These are phyloP conservation scores for Gadus macrocephalus DNA, from an alignment of 2,113 vertebrate genomes.

Conservation along the genomic window DNA sequence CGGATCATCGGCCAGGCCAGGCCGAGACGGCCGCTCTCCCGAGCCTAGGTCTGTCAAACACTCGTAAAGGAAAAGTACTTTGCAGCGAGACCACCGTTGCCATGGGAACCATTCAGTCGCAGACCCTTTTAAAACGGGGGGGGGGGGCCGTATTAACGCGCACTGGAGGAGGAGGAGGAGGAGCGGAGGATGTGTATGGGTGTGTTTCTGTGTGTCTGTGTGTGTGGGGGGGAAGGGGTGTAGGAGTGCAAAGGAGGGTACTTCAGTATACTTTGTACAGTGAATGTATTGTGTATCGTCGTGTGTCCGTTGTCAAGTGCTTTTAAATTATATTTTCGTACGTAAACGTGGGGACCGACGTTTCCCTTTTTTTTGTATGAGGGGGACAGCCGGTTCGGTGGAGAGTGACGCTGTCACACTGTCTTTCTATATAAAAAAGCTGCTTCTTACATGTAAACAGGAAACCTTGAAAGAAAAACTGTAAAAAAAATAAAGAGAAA, in stretches of 20 bases:
- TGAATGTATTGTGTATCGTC: slow-evolving; percentile 96
- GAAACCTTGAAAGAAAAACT: slow-evolving; percentile 75
- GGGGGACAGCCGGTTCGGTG: slow-evolving; percentile 82
- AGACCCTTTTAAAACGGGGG: slow-evolving; percentile 67
- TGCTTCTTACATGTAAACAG: slow-evolving; percentile 92
- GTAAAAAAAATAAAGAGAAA: slow-evolving; percentile 53
- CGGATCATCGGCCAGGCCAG: slow-evolving; percentile 16
- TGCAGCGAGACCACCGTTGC: slow-evolving; percentile 46
- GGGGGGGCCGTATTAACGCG: slow-evolving; percentile 83
- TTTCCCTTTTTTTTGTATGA: slow-evolving; percentile 88
- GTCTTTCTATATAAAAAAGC: slow-evolving; percentile 82
- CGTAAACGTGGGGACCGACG: slow-evolving; percentile 88
- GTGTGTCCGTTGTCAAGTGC: slow-evolving; percentile 94
- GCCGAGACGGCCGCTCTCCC: slow-evolving; percentile 16
- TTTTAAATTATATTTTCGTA: slow-evolving; percentile 99
- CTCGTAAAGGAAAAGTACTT: slow-evolving; percentile 76
- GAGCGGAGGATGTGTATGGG: slow-evolving; percentile 42
- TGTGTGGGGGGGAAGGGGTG: slow-evolving; percentile 14
- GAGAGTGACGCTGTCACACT: slow-evolving; percentile 82
- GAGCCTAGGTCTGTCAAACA: slow-evolving; percentile 69
- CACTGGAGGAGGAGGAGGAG: slow-evolving; percentile 31
- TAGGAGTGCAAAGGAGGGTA: slow-evolving; percentile 64
- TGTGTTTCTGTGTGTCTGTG: slow-evolving; percentile 11
- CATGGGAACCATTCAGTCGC: slow-evolving; percentile 72
- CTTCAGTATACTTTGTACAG: slow-evolving; percentile 94